Evolutionary conservation across 2,113 vertebrate genomes (phyloP), one percentile per base, ranked within the genome.

Genomic region (Rallus limicola): DNA sequence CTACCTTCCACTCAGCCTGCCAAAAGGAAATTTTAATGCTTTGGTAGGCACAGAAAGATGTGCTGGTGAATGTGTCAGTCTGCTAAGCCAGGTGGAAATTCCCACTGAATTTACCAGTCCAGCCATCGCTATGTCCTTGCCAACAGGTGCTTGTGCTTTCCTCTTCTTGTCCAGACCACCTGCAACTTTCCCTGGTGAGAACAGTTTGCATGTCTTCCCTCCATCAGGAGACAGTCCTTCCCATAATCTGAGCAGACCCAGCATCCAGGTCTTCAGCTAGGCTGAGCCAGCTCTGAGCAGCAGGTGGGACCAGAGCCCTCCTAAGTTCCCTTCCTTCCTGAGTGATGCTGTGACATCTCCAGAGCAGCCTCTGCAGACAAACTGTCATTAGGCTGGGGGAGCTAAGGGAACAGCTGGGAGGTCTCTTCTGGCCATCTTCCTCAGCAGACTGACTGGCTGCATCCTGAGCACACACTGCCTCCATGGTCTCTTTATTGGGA

Each of bases 201-300:
- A 25, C 5, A 53, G 2, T 56, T 67, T 90, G 5, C 16, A 48
- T 24, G 20, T 14, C 31, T 13, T 82, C 26, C 9, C 16, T 80
- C 34, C 60, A 48, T 28, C 55, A 86, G 17, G 33, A 52, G 21
- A n/a, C 5, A 38, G 28, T 55, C 23, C 31, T 68, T 85, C 79
- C 53, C 58, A 28, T 53, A 46, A 3, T 14, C 29, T 31, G 28
- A 85, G 38, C n/a, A 85, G 36, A 76, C 6, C 10, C 29, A 76
- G 31, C 36, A 68, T 23, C 19, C 3, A 0, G 0, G 34, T 67
- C 28, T 67, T 6, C 52, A 34, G 62, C 31, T 42, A 0, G 0
- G 1, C 28, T 75, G 28, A 82, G n/a, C 16, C 34, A 46, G 23
- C 15, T 59, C 44, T 64, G 29, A 70, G 52, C 13, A 25, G 9